A percentile compares a stretch with the other conserved stretches of the same genome.
These are phyloP conservation scores for Trachelus iudaicus DNA, from an alignment of 2,888 invertebrate species.

Conservation along the genomic window DNA sequence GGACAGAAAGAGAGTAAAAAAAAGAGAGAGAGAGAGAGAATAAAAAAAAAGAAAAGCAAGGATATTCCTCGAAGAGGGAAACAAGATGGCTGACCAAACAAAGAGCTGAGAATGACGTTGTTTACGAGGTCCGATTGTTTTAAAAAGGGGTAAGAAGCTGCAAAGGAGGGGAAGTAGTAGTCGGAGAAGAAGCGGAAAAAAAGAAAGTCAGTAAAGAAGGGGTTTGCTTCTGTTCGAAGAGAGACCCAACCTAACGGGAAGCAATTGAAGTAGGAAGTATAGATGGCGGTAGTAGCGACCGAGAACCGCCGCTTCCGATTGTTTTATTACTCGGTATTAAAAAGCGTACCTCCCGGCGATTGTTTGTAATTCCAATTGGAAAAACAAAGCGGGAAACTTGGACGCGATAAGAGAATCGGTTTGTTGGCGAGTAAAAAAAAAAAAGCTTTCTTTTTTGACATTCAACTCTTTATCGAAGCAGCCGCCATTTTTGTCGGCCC, in stretches of 20 bases:
- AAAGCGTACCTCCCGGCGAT: slow-evolving; percentile 34
- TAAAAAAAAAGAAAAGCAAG: not conserved
- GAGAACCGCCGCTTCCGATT: slow-evolving; percentile 15
- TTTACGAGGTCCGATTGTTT: slow-evolving; percentile 54
- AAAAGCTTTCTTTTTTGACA: not conserved
- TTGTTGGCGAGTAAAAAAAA: not conserved
- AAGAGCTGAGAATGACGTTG: slow-evolving; percentile 52
- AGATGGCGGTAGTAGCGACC: not conserved
- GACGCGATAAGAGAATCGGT: not conserved
- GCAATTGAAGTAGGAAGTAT: not conserved
- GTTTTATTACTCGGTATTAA: slow-evolving; percentile 40
- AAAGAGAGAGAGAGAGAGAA: not conserved
- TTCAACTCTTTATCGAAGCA: not conserved
- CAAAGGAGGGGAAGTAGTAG: slow-evolving; percentile 4
- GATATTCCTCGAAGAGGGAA: not conserved
- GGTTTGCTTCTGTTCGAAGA: not conserved
- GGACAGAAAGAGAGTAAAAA: not conserved
- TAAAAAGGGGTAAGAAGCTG: slow-evolving; percentile 39
- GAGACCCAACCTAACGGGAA: not conserved
- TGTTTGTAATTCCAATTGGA: slow-evolving; percentile 30
- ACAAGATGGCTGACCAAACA: slow-evolving; percentile 45
- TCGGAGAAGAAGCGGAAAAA: not conserved
- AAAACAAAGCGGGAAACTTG: not conserved
- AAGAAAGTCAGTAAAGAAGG: not conserved
- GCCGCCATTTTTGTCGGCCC: not conserved